Percentiles rank a stretch among this genome's conserved stretches.
phyloP scores from a whole-genome alignment of 1,140 invertebrate species.

The Drosophila kurseongensis region DNA sequence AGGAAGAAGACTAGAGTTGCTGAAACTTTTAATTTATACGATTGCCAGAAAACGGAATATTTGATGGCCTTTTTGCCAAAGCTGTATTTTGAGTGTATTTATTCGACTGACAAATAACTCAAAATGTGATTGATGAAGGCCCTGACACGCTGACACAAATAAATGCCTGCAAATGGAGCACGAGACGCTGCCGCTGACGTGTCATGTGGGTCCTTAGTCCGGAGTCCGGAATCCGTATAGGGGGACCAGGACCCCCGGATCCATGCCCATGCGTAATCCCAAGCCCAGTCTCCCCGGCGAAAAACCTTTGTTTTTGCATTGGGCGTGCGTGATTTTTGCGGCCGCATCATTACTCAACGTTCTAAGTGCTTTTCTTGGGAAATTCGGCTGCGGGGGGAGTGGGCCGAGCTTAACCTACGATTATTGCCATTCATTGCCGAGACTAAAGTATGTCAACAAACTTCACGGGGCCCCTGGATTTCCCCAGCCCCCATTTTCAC shows the following conservation, averaged over 20 bases:
- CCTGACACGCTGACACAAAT: slow-evolving; percentile 80
- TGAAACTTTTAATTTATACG: too few relatives aligned
- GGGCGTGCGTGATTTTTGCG: slow-evolving; percentile 71
- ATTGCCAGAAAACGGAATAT: too few relatives aligned
- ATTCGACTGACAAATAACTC: slow-evolving; percentile 76
- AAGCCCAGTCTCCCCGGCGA: too few relatives aligned
- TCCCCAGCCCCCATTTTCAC: neutral
- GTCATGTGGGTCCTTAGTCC: slow-evolving; percentile 19
- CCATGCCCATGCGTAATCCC: slow-evolving; percentile 3
- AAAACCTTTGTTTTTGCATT: slow-evolving; percentile 39
- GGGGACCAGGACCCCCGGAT: slow-evolving; percentile 2
- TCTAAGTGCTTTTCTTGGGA: slow-evolving; percentile 18
- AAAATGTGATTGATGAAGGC: slow-evolving; percentile 77
- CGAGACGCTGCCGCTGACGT: slow-evolving; percentile 68
- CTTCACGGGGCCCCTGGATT: slow-evolving; percentile 12
- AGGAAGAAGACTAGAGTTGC: too few relatives aligned
- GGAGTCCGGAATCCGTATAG: neutral
- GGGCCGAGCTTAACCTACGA: slow-evolving; percentile 37
- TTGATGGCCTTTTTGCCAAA: too few relatives aligned
- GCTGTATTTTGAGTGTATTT: neutral
- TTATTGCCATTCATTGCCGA: slow-evolving; percentile 69
- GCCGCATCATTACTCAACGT: slow-evolving; percentile 70
- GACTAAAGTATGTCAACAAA: slow-evolving; percentile 60
- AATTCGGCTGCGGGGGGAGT: too few relatives aligned
- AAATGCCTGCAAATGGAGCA: slow-evolving; percentile 77